Percentiles rank a stretch among this genome's conserved stretches.
Conservation (phyloP, 1,140 invertebrate species). For the Drosophila equinoxialis region DNA sequence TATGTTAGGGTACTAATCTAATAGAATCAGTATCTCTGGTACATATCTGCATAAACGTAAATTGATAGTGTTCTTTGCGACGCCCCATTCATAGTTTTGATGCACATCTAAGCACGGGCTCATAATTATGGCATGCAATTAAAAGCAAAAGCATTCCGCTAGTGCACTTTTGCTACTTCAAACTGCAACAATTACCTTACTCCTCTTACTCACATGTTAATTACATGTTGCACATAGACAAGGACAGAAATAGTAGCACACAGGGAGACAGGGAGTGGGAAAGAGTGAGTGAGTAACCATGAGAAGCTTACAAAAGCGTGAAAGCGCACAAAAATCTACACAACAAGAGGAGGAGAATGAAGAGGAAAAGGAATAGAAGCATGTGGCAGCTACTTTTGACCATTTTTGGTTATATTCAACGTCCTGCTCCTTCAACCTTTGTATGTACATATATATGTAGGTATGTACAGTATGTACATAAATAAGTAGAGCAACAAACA, state of each 20-base stretch:
- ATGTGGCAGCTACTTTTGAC: background rate
- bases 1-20: background rate
- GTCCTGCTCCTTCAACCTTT: background rate
- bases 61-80: background rate
- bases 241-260: background rate
- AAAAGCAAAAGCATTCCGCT: conserved; percentile 4
- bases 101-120: background rate
- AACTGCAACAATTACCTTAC: conserved; percentile 3
- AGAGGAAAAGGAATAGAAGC: background rate
- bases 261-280: background rate
- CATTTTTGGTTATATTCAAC: conserved; percentile 1
- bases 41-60: background rate
- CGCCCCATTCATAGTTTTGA: background rate
- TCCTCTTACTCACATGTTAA: conserved; percentile 1
- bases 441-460: background rate
- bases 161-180: background rate
- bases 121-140: conserved; percentile 3
- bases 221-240: conserved; percentile 5
- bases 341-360: background rate
- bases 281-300: background rate
- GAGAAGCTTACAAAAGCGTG: background rate
- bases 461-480: background rate
- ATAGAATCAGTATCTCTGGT: background rate
- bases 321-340: conserved; percentile 3
- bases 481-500: conserved; percentile 5